Conservation (phyloP, 2,888 invertebrate species). For the Cybosia mesomella region DNA sequence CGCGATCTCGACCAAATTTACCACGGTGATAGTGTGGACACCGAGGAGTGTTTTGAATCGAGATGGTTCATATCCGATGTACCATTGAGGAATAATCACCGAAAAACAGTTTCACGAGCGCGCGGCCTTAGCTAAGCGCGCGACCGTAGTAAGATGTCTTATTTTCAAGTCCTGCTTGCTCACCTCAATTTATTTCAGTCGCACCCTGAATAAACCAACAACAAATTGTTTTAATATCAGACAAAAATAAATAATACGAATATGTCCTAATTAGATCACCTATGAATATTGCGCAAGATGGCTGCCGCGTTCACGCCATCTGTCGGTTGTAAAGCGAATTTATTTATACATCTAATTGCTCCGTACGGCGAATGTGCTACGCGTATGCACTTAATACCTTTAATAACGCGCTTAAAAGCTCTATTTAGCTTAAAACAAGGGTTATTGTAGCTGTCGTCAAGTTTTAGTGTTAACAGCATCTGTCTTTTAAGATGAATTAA, state of each 20-base stretch:
- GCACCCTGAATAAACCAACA: too few relatives aligned
- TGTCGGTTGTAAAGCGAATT: slow-evolving; percentile 82
- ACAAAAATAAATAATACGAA: slow-evolving; percentile 68
- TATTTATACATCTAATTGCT: slow-evolving; percentile 85
- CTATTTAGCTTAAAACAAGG: slow-evolving; percentile 74
- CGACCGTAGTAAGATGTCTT: too few relatives aligned
- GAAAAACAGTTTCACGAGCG: too few relatives aligned
- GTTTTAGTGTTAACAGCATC: slow-evolving; percentile 71
- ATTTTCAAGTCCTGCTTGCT: too few relatives aligned
- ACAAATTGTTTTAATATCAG: slow-evolving; percentile 56
- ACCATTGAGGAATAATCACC: too few relatives aligned
- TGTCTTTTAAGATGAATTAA: slow-evolving; percentile 51
- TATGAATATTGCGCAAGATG: slow-evolving; percentile 79
- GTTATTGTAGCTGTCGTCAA: slow-evolving; percentile 73
- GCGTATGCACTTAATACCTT: slow-evolving; percentile 83
- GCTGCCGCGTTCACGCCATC: slow-evolving; percentile 78
- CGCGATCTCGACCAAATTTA: too few relatives aligned
- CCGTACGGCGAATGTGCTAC: slow-evolving; percentile 71
- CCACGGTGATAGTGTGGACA: too few relatives aligned
- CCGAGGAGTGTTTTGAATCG: too few relatives aligned
- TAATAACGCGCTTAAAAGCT: slow-evolving; percentile 77
- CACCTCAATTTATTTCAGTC: too few relatives aligned
- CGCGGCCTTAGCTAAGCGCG: too few relatives aligned
- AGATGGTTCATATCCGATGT: too few relatives aligned
- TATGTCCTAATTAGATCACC: slow-evolving; percentile 76